phyloP scores from a whole-genome alignment of 1,140 invertebrate species.

The Papilio helenus region DNA sequence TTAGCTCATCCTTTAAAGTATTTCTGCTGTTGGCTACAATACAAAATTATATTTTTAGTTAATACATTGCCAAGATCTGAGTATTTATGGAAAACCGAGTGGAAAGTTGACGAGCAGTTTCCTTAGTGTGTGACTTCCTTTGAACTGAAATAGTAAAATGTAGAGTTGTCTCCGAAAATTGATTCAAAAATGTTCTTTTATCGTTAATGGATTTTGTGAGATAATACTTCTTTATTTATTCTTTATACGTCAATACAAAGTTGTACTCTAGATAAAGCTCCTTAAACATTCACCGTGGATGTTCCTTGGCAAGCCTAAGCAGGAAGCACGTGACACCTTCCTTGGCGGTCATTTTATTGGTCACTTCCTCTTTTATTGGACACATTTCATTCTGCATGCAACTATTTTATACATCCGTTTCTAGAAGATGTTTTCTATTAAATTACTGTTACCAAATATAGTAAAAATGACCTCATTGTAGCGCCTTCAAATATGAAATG shows the following conservation, averaged over 20 bases:
- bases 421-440: background rate
- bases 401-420: conserved; percentile 26
- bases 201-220: background rate
- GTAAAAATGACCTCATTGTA: background rate
- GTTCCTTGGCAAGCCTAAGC: background rate
- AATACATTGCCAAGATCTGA: conserved; percentile 30
- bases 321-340: conserved; percentile 50
- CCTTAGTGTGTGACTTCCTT: background rate
- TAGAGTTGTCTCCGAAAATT: background rate
- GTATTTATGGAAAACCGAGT: conserved; percentile 26
- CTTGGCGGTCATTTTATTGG: conserved; percentile 33
- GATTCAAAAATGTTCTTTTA: background rate
- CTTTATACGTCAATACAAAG: background rate
- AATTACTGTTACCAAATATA: background rate
- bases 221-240: background rate
- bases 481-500: background rate
- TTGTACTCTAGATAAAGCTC: background rate
- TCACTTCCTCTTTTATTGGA: conserved; percentile 25
- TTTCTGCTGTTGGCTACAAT: conserved; percentile 36
- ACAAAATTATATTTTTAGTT: conserved; percentile 38
- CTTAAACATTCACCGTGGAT: background rate
- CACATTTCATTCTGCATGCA: conserved; percentile 29
- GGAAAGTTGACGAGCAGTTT: conserved; percentile 20
- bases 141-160: conserved; percentile 7
- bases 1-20: conserved; percentile 30